These are phyloP conservation scores for Ophonus ardosiacus DNA, from an alignment of 2,888 invertebrate species.

Conservation along the genomic window DNA sequence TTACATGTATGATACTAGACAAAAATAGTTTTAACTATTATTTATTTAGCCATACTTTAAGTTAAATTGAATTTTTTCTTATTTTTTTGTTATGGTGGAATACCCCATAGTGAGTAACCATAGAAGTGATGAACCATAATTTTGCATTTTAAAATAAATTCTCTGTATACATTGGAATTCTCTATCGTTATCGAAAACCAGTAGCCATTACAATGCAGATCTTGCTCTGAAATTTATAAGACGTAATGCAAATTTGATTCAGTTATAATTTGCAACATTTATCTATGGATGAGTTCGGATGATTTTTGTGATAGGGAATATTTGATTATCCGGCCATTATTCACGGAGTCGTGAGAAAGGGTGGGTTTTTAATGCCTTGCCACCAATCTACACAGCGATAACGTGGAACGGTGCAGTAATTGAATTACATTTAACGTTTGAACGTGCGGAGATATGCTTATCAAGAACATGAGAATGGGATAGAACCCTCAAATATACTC, in stretches of 20 bases:
- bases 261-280: neutral
- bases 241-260: neutral
- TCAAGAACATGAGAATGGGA: neutral
- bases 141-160: too few species aligned
- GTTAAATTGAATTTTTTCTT: too few species aligned
- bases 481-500: neutral
- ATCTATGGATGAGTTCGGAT: neutral
- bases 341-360: neutral
- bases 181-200: neutral
- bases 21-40: too few species aligned
- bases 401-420: neutral
- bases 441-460: slow-evolving; percentile 4
- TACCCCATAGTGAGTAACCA: too few species aligned
- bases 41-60: too few species aligned
- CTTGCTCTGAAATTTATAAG: neutral
- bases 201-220: neutral
- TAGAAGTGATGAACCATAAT: too few species aligned
- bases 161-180: too few species aligned
- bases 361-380: neutral
- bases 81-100: too few species aligned
- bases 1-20: too few species aligned
- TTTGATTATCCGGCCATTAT: neutral
- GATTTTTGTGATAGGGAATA: neutral
- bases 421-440: slow-evolving; percentile 9
- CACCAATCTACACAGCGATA: neutral